Evolutionary conservation across 2,888 invertebrate species (phyloP).

Genomic region (Colletes collaris): DNA sequence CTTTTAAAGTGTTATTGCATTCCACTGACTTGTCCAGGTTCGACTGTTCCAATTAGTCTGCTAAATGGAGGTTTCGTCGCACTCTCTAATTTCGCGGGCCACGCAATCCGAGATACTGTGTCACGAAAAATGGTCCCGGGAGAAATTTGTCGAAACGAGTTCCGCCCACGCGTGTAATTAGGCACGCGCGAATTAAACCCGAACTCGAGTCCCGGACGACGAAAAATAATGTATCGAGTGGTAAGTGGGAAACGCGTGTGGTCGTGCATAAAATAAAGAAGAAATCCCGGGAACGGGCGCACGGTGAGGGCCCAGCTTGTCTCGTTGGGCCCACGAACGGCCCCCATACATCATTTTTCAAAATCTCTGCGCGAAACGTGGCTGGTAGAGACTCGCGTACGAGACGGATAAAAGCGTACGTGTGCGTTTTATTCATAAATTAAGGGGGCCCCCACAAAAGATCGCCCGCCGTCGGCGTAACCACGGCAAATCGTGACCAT

Average conservation of each 20-base stretch:
- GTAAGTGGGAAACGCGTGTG: conserved; percentile 49
- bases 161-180: conserved; percentile 49
- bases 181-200: conserved; percentile 42
- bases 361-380: conserved; percentile 48
- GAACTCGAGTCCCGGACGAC: not conserved
- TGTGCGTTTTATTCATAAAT: conserved; percentile 62
- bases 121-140: not conserved
- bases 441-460: conserved; percentile 59
- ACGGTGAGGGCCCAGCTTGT: conserved; percentile 23
- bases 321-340: conserved; percentile 47
- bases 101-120: no score
- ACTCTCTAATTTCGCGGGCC: no score
- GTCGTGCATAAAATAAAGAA: conserved; percentile 42
- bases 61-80: no score
- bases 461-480: conserved; percentile 45
- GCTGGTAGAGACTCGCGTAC: conserved; percentile 29
- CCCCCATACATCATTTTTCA: conserved; percentile 58
- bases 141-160: conserved; percentile 34
- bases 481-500: conserved; percentile 64
- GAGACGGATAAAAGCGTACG: conserved; percentile 16
- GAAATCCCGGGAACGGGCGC: conserved; percentile 32
- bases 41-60: no score
- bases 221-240: conserved; percentile 35
- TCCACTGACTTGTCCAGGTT: no score
- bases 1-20: no score